Percentiles rank a stretch among this genome's conserved stretches.
Evolutionary conservation across 2,888 invertebrate genomes (phyloP).

Genomic region (Drosophila lutescens): DNA sequence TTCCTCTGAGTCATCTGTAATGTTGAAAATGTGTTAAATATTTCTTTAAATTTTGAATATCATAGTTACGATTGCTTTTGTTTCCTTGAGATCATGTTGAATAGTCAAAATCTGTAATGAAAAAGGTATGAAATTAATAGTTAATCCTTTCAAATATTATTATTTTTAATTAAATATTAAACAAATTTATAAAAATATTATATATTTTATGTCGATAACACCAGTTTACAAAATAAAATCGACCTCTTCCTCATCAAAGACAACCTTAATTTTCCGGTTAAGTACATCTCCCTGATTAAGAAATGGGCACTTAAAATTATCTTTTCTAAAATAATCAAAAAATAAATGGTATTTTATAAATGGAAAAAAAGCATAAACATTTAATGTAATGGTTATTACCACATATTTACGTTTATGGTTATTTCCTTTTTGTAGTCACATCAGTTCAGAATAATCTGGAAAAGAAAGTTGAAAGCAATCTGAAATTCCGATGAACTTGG

Average conservation of each 20-base stretch:
- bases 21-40: not conserved
- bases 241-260: too few relatives aligned
- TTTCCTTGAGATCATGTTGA: not conserved
- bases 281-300: too few relatives aligned
- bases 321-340: too few relatives aligned
- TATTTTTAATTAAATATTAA: too few relatives aligned
- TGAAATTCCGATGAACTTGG: not conserved
- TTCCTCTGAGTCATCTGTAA: constrained; percentile 30
- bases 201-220: too few relatives aligned
- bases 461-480: not conserved
- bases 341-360: not conserved
- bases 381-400: not conserved
- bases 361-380: not conserved
- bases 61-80: not conserved
- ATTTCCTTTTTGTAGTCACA: not conserved
- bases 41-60: not conserved
- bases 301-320: too few relatives aligned
- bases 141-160: too few relatives aligned
- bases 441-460: not conserved
- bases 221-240: too few relatives aligned
- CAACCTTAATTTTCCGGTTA: too few relatives aligned
- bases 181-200: too few relatives aligned
- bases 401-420: not conserved
- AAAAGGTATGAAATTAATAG: too few relatives aligned
- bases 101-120: constrained; percentile 1